Evolutionary conservation across 2,888 invertebrate genomes (phyloP).

Genomic region (Taphrorychus bicolor): DNA sequence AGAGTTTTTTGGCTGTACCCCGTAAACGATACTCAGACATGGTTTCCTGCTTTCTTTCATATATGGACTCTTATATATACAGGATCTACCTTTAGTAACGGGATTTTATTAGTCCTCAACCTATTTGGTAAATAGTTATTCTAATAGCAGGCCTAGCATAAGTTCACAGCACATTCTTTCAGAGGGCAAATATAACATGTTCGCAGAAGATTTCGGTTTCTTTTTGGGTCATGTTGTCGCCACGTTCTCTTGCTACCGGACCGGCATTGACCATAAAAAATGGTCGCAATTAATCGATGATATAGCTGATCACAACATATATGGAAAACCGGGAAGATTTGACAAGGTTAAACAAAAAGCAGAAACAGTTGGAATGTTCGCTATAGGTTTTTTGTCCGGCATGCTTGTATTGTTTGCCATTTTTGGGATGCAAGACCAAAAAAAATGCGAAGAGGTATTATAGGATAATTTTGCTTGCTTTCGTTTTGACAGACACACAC

Average conservation of each 20-base stretch:
- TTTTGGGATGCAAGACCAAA: background rate
- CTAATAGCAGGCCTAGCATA: background rate
- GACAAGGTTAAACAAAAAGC: background rate
- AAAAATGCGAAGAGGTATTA: background rate
- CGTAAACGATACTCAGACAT: background rate
- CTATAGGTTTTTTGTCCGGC: background rate
- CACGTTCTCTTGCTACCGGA: background rate
- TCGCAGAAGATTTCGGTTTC: background rate
- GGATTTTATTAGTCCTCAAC: background rate
- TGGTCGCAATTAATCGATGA: background rate
- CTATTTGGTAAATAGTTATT: background rate
- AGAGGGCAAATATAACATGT: background rate
- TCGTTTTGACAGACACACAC: no score
- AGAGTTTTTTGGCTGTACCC: background rate
- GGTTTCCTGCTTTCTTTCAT: background rate
- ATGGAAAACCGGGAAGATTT: background rate
- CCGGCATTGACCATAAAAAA: background rate
- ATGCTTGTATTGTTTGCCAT: background rate
- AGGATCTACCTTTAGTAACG: background rate
- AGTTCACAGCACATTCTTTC: background rate
- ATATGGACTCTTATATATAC: background rate
- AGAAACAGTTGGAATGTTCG: background rate
- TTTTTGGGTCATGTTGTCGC: background rate
- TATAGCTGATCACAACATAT: background rate
- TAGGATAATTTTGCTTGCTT: no score